Base-by-base conservation (phyloP, 2,113 vertebrate genomes). In the Lycaon pictus region DNA sequence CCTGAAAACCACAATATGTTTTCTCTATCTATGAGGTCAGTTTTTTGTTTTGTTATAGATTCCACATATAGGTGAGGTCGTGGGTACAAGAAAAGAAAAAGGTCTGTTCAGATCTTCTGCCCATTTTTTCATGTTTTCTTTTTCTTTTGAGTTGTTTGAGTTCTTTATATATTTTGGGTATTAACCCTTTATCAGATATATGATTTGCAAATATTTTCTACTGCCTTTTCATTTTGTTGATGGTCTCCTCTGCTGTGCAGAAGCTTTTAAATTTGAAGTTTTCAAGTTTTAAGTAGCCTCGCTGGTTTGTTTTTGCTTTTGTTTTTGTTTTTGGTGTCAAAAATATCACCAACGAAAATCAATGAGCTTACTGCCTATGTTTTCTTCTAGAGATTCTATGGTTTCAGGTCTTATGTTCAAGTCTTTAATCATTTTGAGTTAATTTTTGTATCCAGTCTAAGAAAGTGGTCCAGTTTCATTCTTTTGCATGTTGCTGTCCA, bases 81-180 rank as follows among this genome's bases (percentile, higher is more conserved):
- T 76, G 48, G 25, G 43, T 48, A 76, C 6, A 76, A 43, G 43
- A 76, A 51, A 76, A 76, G 58, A 48, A 88, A 80, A 80, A 60
- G 29, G 3, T 69, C 62, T 80, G 8, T 69, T 55, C 63, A 94
- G 53, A 80, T 80, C n/a, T 11, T 43, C 60, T 87, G 17, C 17
- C 65, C 23, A 27, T 67, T 58, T 90, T 90, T 56, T 65, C 35
- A 19, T 37, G 17, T 69, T 65, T 32, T 69, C 32, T 23, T 55
- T 69, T 81, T 2, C 12, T 53, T 27, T 72, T 69, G 15, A 62
- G 11, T 53, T 81, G 7, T 69, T 80, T 69, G 5, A 81, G 20
- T 81, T 94, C 32, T 94, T 94, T 80, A 53, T 19, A 22, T 72
- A 19, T 94, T 56, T 81, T 88, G 6, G 22, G 81, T 81, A 88